These are phyloP conservation scores for Poecilia picta DNA, from an alignment of 2,797 vertebrate species.

Conservation along the genomic window DNA sequence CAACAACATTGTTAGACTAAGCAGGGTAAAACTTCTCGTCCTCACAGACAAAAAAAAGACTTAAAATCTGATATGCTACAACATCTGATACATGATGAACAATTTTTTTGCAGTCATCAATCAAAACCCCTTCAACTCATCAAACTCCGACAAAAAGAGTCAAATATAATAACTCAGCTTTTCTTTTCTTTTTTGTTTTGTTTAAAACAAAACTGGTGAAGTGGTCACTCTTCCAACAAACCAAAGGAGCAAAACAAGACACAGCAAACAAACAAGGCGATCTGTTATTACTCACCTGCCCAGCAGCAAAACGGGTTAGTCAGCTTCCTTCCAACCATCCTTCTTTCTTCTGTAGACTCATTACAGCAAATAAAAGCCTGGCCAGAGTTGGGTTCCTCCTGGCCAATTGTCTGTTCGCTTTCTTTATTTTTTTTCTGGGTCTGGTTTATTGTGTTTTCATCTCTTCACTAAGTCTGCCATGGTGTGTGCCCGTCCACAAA, in stretches of 20 bases:
- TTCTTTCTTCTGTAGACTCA: background rate
- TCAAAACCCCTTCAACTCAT: background rate
- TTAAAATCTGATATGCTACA: background rate
- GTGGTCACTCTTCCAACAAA: background rate
- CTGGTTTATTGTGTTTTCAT: background rate
- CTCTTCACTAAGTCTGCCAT: background rate
- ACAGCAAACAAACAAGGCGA: background rate
- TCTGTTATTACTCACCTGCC: background rate
- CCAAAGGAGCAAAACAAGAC: background rate
- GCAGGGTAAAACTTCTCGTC: background rate
- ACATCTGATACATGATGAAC: background rate
- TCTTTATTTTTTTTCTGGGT: background rate
- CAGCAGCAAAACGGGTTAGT: background rate
- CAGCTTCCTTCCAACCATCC: background rate
- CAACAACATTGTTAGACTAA: background rate
- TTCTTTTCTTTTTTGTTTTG: too few relatives aligned
- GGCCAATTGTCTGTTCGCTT: background rate
- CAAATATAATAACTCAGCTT: background rate
- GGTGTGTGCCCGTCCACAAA: background rate
- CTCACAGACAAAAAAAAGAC: background rate
- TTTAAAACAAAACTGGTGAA: background rate
- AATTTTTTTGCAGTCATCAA: background rate
- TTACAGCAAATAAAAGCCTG: background rate
- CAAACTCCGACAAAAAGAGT: background rate
- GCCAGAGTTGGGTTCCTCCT: background rate